Conservation (phyloP, 2,888 invertebrate genomes). For the Drosophila tripunctata region DNA sequence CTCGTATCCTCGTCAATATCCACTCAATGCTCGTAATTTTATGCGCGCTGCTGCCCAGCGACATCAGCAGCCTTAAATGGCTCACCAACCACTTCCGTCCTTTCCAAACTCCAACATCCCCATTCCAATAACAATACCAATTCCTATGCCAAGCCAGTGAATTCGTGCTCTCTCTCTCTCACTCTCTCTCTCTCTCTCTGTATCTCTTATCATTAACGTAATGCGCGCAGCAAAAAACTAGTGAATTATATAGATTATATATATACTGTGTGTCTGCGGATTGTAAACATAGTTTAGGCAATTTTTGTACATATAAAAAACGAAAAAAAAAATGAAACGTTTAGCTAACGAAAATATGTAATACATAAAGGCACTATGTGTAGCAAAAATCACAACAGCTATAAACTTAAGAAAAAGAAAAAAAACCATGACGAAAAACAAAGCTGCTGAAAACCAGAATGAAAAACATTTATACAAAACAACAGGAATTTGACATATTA, state of each 20-base stretch:
- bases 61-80: constrained; percentile 52
- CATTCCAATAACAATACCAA: neutral
- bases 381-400: constrained; percentile 32
- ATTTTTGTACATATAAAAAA: constrained; percentile 64
- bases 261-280: constrained; percentile 19
- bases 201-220: neutral
- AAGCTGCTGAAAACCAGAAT: constrained; percentile 1
- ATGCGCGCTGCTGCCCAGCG: constrained; percentile 62
- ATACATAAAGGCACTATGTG: constrained; percentile 4
- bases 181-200: too few species aligned
- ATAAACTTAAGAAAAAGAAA: constrained; percentile 16
- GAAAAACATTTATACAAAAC: constrained; percentile 13
- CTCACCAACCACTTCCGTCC: too few species aligned
- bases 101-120: neutral
- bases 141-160: neutral
- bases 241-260: constrained; percentile 45
- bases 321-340: constrained; percentile 24
- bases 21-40: constrained; percentile 85
- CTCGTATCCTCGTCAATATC: constrained; percentile 84
- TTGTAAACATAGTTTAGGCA: constrained; percentile 60
- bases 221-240: constrained; percentile 30
- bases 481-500: constrained; percentile 52
- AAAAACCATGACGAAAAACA: neutral
- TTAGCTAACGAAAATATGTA: constrained; percentile 42
- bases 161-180: neutral